A percentile compares a stretch with the other conserved stretches of the same genome.
These are phyloP conservation scores for Epistrophe grossulariae DNA, from an alignment of 2,888 invertebrate species.

Conservation along the genomic window DNA sequence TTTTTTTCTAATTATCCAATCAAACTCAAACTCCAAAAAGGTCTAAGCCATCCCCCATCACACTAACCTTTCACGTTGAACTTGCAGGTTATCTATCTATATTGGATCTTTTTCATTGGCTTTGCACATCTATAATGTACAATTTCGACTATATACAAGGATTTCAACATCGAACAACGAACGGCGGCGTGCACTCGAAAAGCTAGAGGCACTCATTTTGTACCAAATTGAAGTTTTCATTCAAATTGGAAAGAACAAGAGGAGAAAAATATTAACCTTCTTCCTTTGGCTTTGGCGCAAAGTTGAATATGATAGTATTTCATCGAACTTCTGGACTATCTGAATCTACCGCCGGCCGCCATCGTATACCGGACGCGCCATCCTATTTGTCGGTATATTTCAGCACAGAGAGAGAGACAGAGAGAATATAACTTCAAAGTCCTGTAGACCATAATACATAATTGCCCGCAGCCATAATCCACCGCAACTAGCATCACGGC, in stretches of 20 bases:
- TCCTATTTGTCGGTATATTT: constrained; percentile 46
- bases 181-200: constrained; percentile 16
- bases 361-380: constrained; percentile 3
- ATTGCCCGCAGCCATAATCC: constrained; percentile 72
- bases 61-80: constrained; percentile 65
- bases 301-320: constrained; percentile 56
- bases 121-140: constrained; percentile 62
- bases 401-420: constrained; percentile 18
- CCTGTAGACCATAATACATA: constrained; percentile 70
- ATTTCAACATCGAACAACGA: constrained; percentile 33
- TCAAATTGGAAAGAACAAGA: constrained; percentile 60
- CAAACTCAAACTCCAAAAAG: constrained; percentile 30
- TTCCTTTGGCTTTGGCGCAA: constrained; percentile 68
- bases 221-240: constrained; percentile 71
- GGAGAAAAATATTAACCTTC: constrained; percentile 48
- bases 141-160: constrained; percentile 54
- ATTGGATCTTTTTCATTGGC: constrained; percentile 70
- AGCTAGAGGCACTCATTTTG: constrained; percentile 66
- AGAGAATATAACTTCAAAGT: constrained; percentile 64
- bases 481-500: constrained; percentile 54
- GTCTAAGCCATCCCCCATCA: constrained; percentile 32
- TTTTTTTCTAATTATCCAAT: constrained; percentile 54
- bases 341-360: constrained; percentile 51
- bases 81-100: constrained; percentile 61
- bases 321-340: constrained; percentile 66